Evolutionary conservation across 2,797 vertebrate genomes (phyloP), one percentile per base, ranked within the genome.

Genomic region (Sebastes baramenuke): DNA sequence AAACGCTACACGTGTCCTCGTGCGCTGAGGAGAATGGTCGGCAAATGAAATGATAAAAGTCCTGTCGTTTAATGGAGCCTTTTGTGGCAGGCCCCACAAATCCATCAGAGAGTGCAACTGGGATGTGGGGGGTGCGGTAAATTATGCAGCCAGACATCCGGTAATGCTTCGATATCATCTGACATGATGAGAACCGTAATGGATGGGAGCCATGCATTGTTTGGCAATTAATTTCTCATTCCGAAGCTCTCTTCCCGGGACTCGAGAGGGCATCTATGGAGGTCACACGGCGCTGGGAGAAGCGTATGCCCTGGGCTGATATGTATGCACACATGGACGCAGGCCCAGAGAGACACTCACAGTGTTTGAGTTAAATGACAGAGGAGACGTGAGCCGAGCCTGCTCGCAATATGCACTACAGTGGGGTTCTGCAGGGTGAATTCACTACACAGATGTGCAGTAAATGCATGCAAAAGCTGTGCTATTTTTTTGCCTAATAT

Each of bases 151-250:
- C 85, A 96, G 95, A 95, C 95, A 96, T 95, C 94, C 91, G 92
- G 95, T 96, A 96, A 97, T 93, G 96, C 96, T 94, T 79, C 67
- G 91, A 96, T 97, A 96, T 95, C 93, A 96, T 97, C 95, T 95
- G 95, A 97, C 96, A 97, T 96, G 96, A 97, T 96, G 96, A 92
- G 96, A 96, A 75, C 94, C 92, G 91, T 97, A 97, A 97, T 97
- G 95, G 96, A 97, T 95, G 94, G 95, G 95, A 94, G 94, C 94
- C 91, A 84, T 94, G 96, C 95, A 96, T 95, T 96, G 95, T 97
- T 97, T 96, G 95, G 94, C 96, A 97, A 97, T 97, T 97, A 96
- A 97, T 95, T 95, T 95, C 93, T 95, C 95, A 93, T 96, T 96
- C 87, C 84, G 49, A 2, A 65, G 83, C 84, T 87, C 86, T 86